A percentile compares a stretch with the other conserved stretches of the same genome.
Conservation (phyloP, 2,888 invertebrate species). For the Macrophya annulata region DNA sequence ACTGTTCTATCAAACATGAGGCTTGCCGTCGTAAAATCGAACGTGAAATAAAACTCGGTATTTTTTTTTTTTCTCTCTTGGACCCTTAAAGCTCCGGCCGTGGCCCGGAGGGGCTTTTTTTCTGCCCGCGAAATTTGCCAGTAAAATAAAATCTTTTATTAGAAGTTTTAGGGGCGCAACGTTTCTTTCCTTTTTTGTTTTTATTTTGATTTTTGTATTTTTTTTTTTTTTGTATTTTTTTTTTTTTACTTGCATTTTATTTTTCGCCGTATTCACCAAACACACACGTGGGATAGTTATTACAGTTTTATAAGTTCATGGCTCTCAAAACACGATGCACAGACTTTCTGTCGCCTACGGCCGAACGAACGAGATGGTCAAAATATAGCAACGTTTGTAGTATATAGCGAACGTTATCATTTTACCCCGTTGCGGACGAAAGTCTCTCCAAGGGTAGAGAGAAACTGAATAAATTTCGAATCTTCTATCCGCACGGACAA, state of each 20-base stretch:
- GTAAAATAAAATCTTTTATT: slow-evolving; percentile 35
- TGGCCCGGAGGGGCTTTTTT: not conserved
- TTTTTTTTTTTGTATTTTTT: not conserved
- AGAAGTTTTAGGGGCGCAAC: slow-evolving; percentile 12
- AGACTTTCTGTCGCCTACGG: slow-evolving; percentile 17
- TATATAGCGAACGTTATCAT: slow-evolving; percentile 10
- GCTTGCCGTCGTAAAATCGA: slow-evolving; percentile 27
- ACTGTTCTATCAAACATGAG: slow-evolving; percentile 36
- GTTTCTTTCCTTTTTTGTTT: not conserved
- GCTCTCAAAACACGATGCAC: not conserved
- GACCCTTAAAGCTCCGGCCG: slow-evolving; percentile 6
- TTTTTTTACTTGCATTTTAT: not conserved
- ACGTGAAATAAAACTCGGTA: slow-evolving; percentile 37
- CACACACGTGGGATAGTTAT: not conserved
- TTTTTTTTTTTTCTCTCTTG: not conserved
- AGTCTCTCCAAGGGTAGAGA: not conserved
- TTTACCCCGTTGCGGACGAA: not conserved
- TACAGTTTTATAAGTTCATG: not conserved
- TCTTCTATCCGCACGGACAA: not conserved
- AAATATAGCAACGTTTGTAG: not conserved
- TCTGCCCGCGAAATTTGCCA: slow-evolving; percentile 29
- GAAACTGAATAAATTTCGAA: slow-evolving; percentile 24
- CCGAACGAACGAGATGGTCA: not conserved
- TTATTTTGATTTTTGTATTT: not conserved
- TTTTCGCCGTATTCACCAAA: not conserved